Evolutionary conservation across 1,140 invertebrate species (phyloP).

Genomic region (Drosophila saltans): DNA sequence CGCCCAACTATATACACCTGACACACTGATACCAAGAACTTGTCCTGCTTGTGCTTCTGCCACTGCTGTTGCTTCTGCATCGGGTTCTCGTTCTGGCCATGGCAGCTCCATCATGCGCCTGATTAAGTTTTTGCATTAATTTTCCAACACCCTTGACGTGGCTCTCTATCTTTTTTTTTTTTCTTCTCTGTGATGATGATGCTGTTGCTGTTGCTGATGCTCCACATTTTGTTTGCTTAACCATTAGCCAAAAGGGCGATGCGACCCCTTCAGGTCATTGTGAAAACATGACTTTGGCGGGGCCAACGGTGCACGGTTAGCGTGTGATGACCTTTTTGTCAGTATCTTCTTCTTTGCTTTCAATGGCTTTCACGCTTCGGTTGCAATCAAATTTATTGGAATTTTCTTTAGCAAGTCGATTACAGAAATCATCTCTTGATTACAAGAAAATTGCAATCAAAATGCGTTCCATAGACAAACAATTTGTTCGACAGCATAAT

Average conservation of each 20-base stretch:
- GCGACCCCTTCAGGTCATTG: constrained; percentile 35
- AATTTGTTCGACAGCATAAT: neutral
- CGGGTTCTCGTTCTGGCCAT: constrained; percentile 2
- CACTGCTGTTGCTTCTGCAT: neutral
- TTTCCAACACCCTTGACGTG: constrained; percentile 40
- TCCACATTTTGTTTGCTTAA: constrained; percentile 41
- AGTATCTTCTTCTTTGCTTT: constrained; percentile 25
- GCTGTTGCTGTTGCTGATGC: constrained; percentile 6
- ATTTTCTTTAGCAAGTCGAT: constrained; percentile 42
- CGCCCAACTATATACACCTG: constrained; percentile 31
- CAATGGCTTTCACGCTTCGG: constrained; percentile 59
- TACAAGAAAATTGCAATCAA: constrained; percentile 25
- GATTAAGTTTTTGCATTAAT: constrained; percentile 75
- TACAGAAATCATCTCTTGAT: constrained; percentile 42
- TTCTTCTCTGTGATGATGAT: neutral
- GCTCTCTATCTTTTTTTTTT: constrained; percentile 6
- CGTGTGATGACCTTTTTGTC: constrained; percentile 17
- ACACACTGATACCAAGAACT: constrained; percentile 8
- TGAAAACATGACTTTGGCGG: constrained; percentile 9
- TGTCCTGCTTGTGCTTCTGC: neutral
- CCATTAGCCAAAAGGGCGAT: constrained; percentile 38
- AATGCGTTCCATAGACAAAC: constrained; percentile 22
- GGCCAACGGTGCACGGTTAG: constrained; percentile 10
- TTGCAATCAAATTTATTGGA: constrained; percentile 68
- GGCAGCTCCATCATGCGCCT: constrained; percentile 49